Evolutionary conservation across 2,113 vertebrate species (phyloP).

Genomic region (Ptychochromis oligacanthus): DNA sequence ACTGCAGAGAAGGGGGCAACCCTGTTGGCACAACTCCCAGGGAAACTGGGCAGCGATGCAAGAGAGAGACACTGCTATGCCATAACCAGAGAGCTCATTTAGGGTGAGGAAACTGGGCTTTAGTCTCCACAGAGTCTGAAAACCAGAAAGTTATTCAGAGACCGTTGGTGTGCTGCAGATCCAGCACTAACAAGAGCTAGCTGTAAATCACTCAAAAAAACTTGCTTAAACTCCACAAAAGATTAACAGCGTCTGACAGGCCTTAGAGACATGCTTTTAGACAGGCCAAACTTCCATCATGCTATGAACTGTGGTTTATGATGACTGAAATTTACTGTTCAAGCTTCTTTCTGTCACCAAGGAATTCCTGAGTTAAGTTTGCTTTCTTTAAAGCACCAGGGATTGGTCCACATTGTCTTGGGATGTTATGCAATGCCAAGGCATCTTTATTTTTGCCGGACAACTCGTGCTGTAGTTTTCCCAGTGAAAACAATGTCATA

Average conservation of each 20-base stretch:
- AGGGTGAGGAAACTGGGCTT: constrained; percentile 41
- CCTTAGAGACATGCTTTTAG: constrained; percentile 11
- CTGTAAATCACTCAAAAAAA: constrained; percentile 26
- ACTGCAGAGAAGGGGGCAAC: constrained; percentile 41
- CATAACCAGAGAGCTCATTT: constrained; percentile 37
- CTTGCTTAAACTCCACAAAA: constrained; percentile 4
- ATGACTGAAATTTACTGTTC: constrained; percentile 11
- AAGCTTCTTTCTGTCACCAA: constrained; percentile 19
- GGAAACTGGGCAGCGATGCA: constrained; percentile 36
- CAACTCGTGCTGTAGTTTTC: constrained; percentile 22
- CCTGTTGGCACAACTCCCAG: constrained; percentile 45
- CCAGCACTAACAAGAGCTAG: constrained; percentile 24
- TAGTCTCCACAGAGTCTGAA: constrained; percentile 34
- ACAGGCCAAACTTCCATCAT: constrained; percentile 29
- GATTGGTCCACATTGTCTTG: constrained; percentile 45
- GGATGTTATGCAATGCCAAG: constrained; percentile 38
- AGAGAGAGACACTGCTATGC: constrained; percentile 19
- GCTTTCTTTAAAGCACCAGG: constrained; percentile 30
- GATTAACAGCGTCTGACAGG: constrained; percentile 16
- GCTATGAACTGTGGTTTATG: constrained; percentile 27
- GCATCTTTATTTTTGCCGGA: constrained; percentile 24
- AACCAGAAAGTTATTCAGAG: constrained; percentile 36
- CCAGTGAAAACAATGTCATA: constrained; percentile 60
- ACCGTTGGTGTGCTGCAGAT: constrained; percentile 9
- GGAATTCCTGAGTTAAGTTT: constrained; percentile 24